Evolutionary conservation across 1,140 invertebrate species (phyloP), one percentile per base, ranked within the genome.

Genomic region (Pseudomyrmex pallidus): DNA sequence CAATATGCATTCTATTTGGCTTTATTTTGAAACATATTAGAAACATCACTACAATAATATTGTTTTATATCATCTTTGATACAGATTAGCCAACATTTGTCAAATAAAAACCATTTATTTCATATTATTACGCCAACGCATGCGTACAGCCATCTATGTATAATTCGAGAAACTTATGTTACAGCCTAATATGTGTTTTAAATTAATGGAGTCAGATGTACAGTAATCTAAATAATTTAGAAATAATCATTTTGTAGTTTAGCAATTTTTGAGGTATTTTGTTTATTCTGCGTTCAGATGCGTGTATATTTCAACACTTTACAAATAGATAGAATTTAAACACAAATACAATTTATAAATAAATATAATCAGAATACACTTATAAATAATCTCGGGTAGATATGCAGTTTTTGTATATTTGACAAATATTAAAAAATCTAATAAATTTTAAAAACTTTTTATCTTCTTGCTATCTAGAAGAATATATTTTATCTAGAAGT

Each of bases 401-500:
- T 48, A 2, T 46, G n/a, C 44, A 25, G n/a, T 59, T 70, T 70
- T 35, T 46, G 20, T 22, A 4, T 22, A 7, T 64, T 2, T 68
- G 10, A 48, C 56, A 78, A 48, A 70, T 78, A 48, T 57, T 48
- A n/a, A 67, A 35, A 67, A 5, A 22, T 50, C 2, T 20, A 4
- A 77, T 8, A 17, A 35, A 64, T 17, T 5, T 5, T 0, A 10
- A 8, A 63, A 52, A 10, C 56, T 5, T 68, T 77, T 20, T 3
- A 52, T 20, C 48, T 1, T 68, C 57, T 46, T 2, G 54, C 9
- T 10, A 20, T 35, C 1, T 12, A 25, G 8, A 66, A 3, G n/a
- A 10, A 7, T 25, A 8, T 57, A 59, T 57, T 2, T 59, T 4
- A 52, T 52, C 9, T 46, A 73, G 17, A 54, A 35, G 0, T 35